These are phyloP conservation scores for Melieria omissa DNA, from an alignment of 2,888 invertebrate genomes.

Conservation along the genomic window DNA sequence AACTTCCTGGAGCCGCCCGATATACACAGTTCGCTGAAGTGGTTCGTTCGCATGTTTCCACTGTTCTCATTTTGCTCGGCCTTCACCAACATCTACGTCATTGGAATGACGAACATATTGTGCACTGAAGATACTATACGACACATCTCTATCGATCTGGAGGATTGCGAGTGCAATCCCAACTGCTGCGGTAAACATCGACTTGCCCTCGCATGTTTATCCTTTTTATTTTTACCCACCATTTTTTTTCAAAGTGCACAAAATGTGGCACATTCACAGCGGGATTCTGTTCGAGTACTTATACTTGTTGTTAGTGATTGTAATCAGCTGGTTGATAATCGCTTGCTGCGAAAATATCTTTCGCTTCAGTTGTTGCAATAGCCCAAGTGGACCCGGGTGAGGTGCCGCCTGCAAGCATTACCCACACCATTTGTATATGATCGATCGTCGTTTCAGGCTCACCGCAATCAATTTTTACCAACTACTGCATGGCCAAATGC, in stretches of 20 bases:
- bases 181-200: constrained; percentile 18
- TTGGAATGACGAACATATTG: neutral
- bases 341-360: neutral
- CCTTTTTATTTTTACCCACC: neutral
- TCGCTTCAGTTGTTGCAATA: too few relatives aligned
- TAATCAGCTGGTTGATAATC: neutral
- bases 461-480: too few relatives aligned
- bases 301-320: neutral
- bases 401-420: too few relatives aligned
- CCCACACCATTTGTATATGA: too few relatives aligned
- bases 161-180: neutral
- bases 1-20: too few relatives aligned
- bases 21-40: too few relatives aligned
- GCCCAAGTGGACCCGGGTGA: too few relatives aligned
- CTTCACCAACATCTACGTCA: neutral
- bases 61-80: constrained; percentile 18
- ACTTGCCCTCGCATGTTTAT: too few relatives aligned
- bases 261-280: neutral
- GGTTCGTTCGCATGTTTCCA: constrained; percentile 4
- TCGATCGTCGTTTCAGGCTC: too few relatives aligned
- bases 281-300: neutral
- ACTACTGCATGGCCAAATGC: too few relatives aligned
- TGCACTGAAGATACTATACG: neutral
- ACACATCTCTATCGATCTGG: neutral
- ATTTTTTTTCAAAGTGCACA: neutral